Conservation (phyloP, 2,888 invertebrate genomes). For the Cerceris ruficornis region DNA sequence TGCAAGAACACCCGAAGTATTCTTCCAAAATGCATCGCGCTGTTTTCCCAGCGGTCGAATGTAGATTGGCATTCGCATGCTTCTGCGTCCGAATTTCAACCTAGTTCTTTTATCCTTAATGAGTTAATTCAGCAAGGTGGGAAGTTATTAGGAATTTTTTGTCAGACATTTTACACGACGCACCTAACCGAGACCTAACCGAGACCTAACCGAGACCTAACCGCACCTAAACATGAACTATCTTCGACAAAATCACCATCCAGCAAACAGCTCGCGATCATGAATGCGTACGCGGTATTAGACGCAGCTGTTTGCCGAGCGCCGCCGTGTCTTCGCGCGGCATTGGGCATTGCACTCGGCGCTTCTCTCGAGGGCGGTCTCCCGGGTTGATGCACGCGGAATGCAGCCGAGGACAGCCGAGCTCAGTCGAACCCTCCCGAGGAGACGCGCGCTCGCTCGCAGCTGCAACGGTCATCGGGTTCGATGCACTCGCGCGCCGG, state of each 20-base stretch:
- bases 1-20: conserved; percentile 37
- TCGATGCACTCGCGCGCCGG: conserved; percentile 77
- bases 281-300: no score
- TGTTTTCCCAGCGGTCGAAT: conserved; percentile 18
- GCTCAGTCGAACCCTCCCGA: conserved; percentile 60
- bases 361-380: conserved; percentile 75
- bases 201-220: no score
- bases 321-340: conserved; percentile 50
- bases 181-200: no score
- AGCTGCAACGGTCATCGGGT: conserved; percentile 80
- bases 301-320: conserved; percentile 63
- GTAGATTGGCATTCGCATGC: conserved; percentile 21
- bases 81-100: not conserved
- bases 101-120: no score
- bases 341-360: conserved; percentile 77
- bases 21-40: conserved; percentile 39
- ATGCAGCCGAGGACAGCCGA: conserved; percentile 73
- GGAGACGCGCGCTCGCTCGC: conserved; percentile 56
- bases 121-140: no score
- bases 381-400: conserved; percentile 77
- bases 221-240: no score
- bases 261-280: not conserved
- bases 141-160: no score
- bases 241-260: not conserved
- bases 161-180: no score